phyloP scores from a whole-genome alignment of 2,797 vertebrate genomes.

The Choloepus didactylus region DNA sequence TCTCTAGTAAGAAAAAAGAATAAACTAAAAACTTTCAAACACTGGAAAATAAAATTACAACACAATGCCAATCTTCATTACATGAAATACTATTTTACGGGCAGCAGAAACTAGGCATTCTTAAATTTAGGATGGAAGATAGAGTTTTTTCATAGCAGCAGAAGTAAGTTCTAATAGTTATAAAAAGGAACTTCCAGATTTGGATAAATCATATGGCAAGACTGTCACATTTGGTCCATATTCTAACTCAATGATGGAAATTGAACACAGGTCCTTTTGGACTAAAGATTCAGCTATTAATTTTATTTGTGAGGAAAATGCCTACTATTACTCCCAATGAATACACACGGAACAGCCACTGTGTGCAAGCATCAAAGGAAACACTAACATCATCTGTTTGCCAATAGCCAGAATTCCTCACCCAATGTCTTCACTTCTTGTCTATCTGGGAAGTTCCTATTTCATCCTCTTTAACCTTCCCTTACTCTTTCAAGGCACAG shows the following conservation, averaged over 20 bases:
- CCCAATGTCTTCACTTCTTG: background rate
- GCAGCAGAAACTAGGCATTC: background rate
- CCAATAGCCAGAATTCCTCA: background rate
- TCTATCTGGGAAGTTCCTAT: background rate
- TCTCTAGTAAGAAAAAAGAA: background rate
- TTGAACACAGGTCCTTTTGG: background rate
- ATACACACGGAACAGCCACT: background rate
- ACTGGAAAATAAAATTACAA: conserved; percentile 45
- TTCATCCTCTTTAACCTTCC: background rate
- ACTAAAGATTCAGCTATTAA: conserved; percentile 63
- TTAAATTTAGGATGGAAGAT: background rate
- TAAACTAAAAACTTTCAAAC: conserved; percentile 24
- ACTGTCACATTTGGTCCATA: background rate
- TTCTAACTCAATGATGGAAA: background rate
- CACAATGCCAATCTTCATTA: background rate
- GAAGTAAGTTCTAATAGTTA: background rate
- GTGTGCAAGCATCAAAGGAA: background rate
- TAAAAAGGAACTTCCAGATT: conserved; percentile 24
- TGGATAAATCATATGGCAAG: conserved; percentile 45
- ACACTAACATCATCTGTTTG: background rate
- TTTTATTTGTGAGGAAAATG: conserved; percentile 30
- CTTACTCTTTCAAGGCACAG: background rate
- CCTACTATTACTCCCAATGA: conserved; percentile 54
- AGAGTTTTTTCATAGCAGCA: background rate
- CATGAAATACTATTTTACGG: background rate